Base-by-base conservation (phyloP, 2,888 invertebrate species). In the Tinea trinotella region DNA sequence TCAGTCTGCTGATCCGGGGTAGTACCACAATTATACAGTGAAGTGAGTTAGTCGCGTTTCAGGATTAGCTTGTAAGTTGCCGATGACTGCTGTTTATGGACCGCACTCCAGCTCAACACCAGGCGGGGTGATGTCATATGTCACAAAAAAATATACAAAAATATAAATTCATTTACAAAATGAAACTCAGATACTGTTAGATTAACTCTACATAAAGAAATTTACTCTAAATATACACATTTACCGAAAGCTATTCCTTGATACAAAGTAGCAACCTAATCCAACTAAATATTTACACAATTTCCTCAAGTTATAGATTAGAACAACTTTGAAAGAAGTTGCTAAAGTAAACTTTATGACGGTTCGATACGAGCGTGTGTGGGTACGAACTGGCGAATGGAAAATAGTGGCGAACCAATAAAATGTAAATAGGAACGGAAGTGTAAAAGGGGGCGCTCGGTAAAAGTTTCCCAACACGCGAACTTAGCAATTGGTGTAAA, bases 351-450 rank as follows among this genome's bases (percentile, higher is more conserved):
- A 50, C 24, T 50, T 50, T 50, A 50, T 24, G 50, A 40, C 40
- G 20, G 18, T 48, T 48, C 17, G 48, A 48, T 48, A 19, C 48
- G 40, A 53, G 53, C 53, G 53, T 20, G 36, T 36, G 15, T 40
- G 6, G 7, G 13, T n/a, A 40, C 40, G 40, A 15, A 40, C 12
- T 40, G 40, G 40, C 40, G 46, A 19, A 48, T 48, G 17, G 54
- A 18, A 30, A 30, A 13, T 34, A 19, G 22, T 22, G 48, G 24
- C 2, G 9, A 40, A 30, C 30, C 34, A 46, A 76, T 78, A 76
- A 78, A 77, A 78, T 77, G 78, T 76, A 76, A 79, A 79, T 76
- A 73, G 73, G 68, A 68, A 67, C 65, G 70, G 71, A 73, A 80
- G 76, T 77, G 77, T 76, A 72, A 75, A 76, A 74, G 71, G 72